These are phyloP conservation scores for Folsomia candida DNA, from an alignment of 2,888 invertebrate species.

Conservation along the genomic window DNA sequence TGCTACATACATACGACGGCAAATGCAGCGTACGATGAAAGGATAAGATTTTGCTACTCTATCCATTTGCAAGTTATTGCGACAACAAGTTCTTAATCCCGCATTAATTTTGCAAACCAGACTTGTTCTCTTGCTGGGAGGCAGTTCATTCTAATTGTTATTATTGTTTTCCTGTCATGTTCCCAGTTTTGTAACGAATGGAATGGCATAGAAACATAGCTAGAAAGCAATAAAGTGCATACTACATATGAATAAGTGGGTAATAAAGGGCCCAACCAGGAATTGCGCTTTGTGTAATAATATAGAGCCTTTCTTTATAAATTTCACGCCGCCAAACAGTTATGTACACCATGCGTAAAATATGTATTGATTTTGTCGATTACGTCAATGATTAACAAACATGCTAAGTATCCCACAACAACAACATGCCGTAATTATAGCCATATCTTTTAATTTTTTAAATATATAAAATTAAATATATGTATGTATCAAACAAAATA, in stretches of 20 bases:
- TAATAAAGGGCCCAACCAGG: background rate
- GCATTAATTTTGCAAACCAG: conserved; percentile 16
- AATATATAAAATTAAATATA: background rate
- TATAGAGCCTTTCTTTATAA: no score
- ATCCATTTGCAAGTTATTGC: background rate
- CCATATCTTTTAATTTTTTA: background rate
- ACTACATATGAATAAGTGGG: conserved; percentile 12
- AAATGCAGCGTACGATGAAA: no score
- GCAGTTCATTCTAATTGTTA: conserved; percentile 17
- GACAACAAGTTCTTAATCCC: conserved; percentile 9
- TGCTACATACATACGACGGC: no score
- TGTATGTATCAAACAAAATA: background rate
- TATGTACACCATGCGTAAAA: no score
- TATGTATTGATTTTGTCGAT: no score
- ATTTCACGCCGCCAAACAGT: no score
- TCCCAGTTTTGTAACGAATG: background rate
- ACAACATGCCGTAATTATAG: background rate
- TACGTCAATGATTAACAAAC: no score
- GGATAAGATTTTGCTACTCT: background rate
- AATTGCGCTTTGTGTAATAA: no score
- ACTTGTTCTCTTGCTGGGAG: background rate
- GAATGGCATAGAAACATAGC: background rate
- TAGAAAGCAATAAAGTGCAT: conserved; percentile 6
- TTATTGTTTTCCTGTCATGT: conserved; percentile 13
- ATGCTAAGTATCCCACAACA: no score